Conservation (phyloP, 2,888 invertebrate species). For the Drosophila neoperkinsi region DNA sequence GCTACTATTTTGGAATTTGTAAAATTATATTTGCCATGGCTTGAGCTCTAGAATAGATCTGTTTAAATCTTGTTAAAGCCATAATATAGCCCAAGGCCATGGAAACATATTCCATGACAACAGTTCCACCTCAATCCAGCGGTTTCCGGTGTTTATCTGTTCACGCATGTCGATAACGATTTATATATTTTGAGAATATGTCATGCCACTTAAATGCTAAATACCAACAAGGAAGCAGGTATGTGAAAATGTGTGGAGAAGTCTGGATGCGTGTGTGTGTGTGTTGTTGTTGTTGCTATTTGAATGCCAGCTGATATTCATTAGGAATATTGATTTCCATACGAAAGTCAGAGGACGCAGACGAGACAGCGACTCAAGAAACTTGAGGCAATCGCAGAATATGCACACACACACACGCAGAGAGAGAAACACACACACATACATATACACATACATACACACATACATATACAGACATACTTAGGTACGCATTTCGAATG, state of each 20-base stretch:
- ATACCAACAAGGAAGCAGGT: neutral
- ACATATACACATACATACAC: neutral
- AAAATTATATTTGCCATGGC: neutral
- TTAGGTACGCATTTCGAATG: conserved; percentile 17
- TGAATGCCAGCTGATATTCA: conserved; percentile 66
- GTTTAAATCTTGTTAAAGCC: neutral
- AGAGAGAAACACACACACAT: conserved; percentile 1
- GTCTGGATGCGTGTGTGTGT: neutral
- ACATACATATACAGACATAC: conserved; percentile 6
- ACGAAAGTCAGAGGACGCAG: conserved; percentile 46
- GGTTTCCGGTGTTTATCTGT: neutral
- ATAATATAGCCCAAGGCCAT: neutral
- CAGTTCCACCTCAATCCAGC: neutral
- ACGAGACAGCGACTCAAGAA: conserved; percentile 7
- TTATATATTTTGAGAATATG: conserved; percentile 54
- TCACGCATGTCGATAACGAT: conserved; percentile 31
- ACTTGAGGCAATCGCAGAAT: conserved; percentile 40
- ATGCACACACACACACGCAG: conserved; percentile 19
- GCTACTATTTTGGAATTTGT: neutral
- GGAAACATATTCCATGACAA: neutral
- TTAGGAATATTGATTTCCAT: conserved; percentile 78
- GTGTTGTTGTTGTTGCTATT: neutral
- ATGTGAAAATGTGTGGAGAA: neutral
- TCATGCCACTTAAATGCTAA: conserved; percentile 38
- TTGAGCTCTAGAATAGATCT: neutral